phyloP scores from a whole-genome alignment of 2,113 vertebrate genomes.

The Salvator merianae region DNA sequence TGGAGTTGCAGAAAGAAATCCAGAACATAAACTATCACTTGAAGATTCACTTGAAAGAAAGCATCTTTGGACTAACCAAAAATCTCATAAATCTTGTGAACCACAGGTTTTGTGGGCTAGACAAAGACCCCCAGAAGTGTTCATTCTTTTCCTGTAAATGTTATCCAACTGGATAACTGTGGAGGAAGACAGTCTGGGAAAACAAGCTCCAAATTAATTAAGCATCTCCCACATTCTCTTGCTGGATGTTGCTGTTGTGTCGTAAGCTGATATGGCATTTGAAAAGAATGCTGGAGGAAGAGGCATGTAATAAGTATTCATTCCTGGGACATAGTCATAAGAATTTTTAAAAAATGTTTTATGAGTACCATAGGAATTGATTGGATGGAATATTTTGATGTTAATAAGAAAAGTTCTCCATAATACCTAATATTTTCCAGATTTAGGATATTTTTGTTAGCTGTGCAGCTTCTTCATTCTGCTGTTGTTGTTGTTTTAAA shows the following conservation, averaged over 20 bases:
- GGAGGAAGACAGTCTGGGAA: slow-evolving; percentile 33
- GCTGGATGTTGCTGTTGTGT: slow-evolving; percentile 4
- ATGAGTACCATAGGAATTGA: slow-evolving; percentile 50
- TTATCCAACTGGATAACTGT: slow-evolving; percentile 21
- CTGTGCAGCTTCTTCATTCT: slow-evolving; percentile 34
- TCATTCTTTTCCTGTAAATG: slow-evolving; percentile 21
- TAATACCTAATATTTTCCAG: slow-evolving; percentile 54
- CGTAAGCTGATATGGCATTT: neutral
- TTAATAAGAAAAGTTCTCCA: slow-evolving; percentile 38
- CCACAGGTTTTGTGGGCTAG: too few species aligned
- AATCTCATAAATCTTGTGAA: neutral
- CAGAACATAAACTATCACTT: slow-evolving; percentile 17
- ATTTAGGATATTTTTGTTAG: slow-evolving; percentile 57
- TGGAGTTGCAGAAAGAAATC: slow-evolving; percentile 7
- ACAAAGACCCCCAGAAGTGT: neutral
- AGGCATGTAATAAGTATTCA: slow-evolving; percentile 10
- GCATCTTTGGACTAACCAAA: rapidly evolving
- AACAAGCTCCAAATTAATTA: slow-evolving; percentile 30
- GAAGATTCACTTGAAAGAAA: slow-evolving; percentile 34
- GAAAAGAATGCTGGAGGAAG: slow-evolving; percentile 19
- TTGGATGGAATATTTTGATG: slow-evolving; percentile 51
- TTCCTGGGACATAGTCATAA: slow-evolving; percentile 13
- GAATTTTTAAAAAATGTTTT: slow-evolving; percentile 58
- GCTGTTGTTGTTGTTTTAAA: slow-evolving; percentile 25
- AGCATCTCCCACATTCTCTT: neutral